Base-by-base conservation (phyloP, 2,113 vertebrate genomes). In the western clawed frog (Xenopus tropicalis) region DNA sequence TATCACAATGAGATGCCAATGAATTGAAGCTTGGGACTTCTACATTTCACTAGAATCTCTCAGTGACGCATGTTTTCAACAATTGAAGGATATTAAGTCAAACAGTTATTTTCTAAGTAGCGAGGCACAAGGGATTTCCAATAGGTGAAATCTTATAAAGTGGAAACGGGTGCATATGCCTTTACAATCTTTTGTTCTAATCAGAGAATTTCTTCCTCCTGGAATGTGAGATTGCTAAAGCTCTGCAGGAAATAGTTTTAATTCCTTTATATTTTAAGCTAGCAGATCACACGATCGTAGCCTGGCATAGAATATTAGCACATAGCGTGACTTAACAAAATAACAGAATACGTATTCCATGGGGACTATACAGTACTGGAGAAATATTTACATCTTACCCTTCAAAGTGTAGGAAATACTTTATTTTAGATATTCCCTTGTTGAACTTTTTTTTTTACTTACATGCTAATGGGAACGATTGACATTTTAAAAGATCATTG, bases 1-100 rank as follows among this genome's bases (percentile, higher is more conserved):
- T 48, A 80, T 89, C 82, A 90, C 93, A 94, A 93, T 94, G 91
- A 92, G 85, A 87, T 82, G 84, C 88, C 87, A 83, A 82, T 80
- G 85, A 83, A 81, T 80, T 80, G 87, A 87, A 86, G 91, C 80
- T 79, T 81, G 87, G 88, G 87, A 91, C 88, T 86, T 88, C 83
- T 89, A 83, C 84, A 70, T 88, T 85, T 91, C 85, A 81, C 83
- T 79, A 83, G 83, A 78, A 89, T 88, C 87, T 89, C 79, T 83
- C 82, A 86, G 79, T 97, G 95, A 97, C 95, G 94, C 94, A 97
- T 87, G 86, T 89, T 86, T 87, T 79, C 93, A 94, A 98, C 97
- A 98, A 98, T 98, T 88, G 95, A 90, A 97, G 96, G 97, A 98
- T 97, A 95, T 94, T 86, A 89, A 93, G 88, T 91, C 89, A 91